Base-by-base conservation (phyloP, 2,888 invertebrate genomes). In the Lepidonotus clava region DNA sequence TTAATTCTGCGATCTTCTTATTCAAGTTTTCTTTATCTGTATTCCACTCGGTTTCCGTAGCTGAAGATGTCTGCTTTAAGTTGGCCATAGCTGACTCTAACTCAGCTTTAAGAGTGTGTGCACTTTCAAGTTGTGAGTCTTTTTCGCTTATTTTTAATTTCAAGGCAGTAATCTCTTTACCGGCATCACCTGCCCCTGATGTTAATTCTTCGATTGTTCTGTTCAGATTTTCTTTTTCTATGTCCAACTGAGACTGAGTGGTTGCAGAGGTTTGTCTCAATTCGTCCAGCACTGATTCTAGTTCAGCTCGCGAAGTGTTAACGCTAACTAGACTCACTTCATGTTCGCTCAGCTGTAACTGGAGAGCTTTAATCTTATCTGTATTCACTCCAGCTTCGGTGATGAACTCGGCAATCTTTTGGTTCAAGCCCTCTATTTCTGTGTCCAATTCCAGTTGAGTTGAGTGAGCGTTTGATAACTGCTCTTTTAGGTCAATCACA, bases 221-320 rank as follows among this genome's bases (percentile, higher is more conserved):
- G n/a, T 46, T 53, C 77, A 86, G 56, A 38, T 14, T 71, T n/a
- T 71, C 38, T 34, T 71, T 71, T 21, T 71, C 71, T 4, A 38
- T 14, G 1, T 18, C 71, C 71, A 34, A 71, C 71, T 36, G 71
- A 4, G 71, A n/a, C 36, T 71, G 34, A n/a, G 34, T 1, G n/a
- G 38, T 14, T 18, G 34, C 18, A 2, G 38, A 34, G 38, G 36
- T 38, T 38, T 71, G 36, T n/a, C 38, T 71, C 6, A 36, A 5
- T 21, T 18, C 6, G 14, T 18, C 38, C 36, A 71, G 18, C 0
- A 38, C 18, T 32, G 8, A 1, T 71, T 71, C 36, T 1, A 71
- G 38, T 38, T 71, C 21, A 2, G 34, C 4, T 6, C 18, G 36
- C 1, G 5, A 1, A 6, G 71, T 8, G 21, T 6, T 11, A 36